Base-by-base conservation (phyloP, 2,113 vertebrate species). In the Gadus macrocephalus region DNA sequence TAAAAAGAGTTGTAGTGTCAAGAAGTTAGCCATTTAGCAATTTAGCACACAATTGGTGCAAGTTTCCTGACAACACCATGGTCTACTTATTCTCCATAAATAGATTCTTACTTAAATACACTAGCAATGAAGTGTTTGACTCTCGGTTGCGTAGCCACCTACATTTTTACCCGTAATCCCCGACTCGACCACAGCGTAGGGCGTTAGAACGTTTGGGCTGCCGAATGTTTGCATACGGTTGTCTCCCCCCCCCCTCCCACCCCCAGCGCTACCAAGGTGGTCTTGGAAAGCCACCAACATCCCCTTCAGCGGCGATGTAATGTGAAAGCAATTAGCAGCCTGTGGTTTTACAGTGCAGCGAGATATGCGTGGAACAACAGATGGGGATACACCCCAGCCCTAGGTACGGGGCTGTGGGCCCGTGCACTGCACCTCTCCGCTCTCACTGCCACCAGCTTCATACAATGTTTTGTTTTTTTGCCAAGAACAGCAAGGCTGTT, bases 251-350 rank as follows among this genome's bases (percentile, higher is more conserved):
- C 85, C 87, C 12, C 42, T 2, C 42, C 42, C 42, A 2, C 74
- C 38, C 87, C 85, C 87, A 85, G 75, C 56, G 67, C 82, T 79
- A 35, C 77, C 81, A 64, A 92, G 95, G 94, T 96, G 94, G 94
- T 95, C 94, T 93, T 94, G 94, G 93, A 95, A 85, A 67, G 89
- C 79, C 78, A 92, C 89, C 93, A 93, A 93, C 42, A 82, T 83
- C 93, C 90, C 88, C 90, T 80, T 88, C 87, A 74, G 89, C 91
- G 93, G 90, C 88, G 89, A 82, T 86, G 89, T 90, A 95, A 96
- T 90, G 86, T 92, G 93, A 94, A 95, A 94, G 92, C 92, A 95
- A 93, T 96, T 95, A 96, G 91, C 78, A 89, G 89, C 77, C 81
- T 85, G 91, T 67, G 85, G 93, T 92, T 92, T 92, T 81, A 89